A percentile compares a stretch with the other conserved stretches of the same genome.
Conservation (phyloP, 2,888 invertebrate species). For the Hirtodrosophila trivittata region DNA sequence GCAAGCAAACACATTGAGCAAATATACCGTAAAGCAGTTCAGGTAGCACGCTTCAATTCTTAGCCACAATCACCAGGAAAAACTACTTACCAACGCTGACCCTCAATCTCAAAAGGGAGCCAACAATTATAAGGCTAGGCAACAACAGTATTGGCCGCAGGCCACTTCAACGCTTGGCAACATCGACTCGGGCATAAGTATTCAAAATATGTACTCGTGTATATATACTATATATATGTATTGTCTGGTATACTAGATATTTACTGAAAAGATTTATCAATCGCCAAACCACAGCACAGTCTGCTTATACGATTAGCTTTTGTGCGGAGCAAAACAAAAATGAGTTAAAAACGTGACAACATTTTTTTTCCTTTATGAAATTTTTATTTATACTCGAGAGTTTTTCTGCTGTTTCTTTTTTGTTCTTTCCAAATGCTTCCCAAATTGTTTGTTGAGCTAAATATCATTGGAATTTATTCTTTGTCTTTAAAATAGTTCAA, state of each 20-base stretch:
- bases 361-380: slow-evolving; percentile 22
- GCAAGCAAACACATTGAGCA: slow-evolving; percentile 32
- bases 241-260: slow-evolving; percentile 12
- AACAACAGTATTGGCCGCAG: slow-evolving; percentile 5
- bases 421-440: slow-evolving; percentile 11
- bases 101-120: slow-evolving; percentile 35
- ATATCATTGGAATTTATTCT: background rate
- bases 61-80: slow-evolving; percentile 7
- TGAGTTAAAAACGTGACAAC: slow-evolving; percentile 70
- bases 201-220: slow-evolving; percentile 22
- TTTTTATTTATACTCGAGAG: slow-evolving; percentile 27
- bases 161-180: slow-evolving; percentile 48
- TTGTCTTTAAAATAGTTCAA: too few relatives aligned
- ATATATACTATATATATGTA: slow-evolving; percentile 1
- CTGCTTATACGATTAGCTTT: slow-evolving; percentile 20
- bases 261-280: slow-evolving; percentile 17
- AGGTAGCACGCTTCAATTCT: background rate
- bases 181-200: slow-evolving; percentile 22
- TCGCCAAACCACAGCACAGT: slow-evolving; percentile 9
- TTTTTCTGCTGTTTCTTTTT: slow-evolving; percentile 27
- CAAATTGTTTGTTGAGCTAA: slow-evolving; percentile 9
- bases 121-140: slow-evolving; percentile 8
- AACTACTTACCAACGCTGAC: slow-evolving; percentile 22
- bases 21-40: slow-evolving; percentile 8
- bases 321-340: slow-evolving; percentile 23